Evolutionary conservation across 2,113 vertebrate species (phyloP).

Genomic region (Heterotilapia buettikoferi): DNA sequence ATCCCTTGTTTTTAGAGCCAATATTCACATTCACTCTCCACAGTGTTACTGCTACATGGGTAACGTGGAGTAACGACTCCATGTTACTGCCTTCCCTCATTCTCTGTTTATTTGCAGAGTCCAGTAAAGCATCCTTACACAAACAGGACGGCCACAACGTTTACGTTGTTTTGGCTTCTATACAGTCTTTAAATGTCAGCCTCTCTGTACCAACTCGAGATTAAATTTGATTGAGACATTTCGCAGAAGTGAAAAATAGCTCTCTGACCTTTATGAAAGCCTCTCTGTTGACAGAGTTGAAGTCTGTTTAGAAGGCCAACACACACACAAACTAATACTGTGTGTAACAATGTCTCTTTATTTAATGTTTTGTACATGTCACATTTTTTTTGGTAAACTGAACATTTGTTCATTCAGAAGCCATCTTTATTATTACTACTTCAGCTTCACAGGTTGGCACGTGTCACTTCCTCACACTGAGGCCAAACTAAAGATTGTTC

Average conservation of each 20-base stretch:
- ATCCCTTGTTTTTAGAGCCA: background rate
- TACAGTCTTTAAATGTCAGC: conserved; percentile 35
- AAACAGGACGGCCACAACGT: accelerated
- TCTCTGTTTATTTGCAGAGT: background rate
- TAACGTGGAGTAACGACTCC: background rate
- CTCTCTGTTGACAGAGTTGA: background rate
- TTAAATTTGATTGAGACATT: conserved; percentile 48
- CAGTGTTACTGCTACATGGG: background rate
- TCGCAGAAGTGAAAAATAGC: conserved; percentile 9
- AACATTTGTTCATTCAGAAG: background rate
- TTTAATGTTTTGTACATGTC: conserved; percentile 9
- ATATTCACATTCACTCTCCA: background rate
- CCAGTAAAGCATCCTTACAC: background rate
- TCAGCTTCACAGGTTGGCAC: background rate
- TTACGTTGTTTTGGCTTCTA: background rate
- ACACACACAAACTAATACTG: background rate
- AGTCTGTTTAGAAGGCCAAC: background rate
- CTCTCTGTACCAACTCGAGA: background rate
- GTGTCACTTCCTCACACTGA: background rate
- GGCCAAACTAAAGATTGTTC: background rate
- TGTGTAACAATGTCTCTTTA: background rate
- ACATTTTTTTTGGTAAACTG: background rate
- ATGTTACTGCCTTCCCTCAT: background rate
- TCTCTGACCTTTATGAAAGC: conserved; percentile 39
- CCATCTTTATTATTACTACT: background rate